A percentile compares a stretch with the other conserved stretches of the same genome.
Evolutionary conservation across 2,797 vertebrate genomes (phyloP).

Genomic region (Rhinoraja longicauda): DNA sequence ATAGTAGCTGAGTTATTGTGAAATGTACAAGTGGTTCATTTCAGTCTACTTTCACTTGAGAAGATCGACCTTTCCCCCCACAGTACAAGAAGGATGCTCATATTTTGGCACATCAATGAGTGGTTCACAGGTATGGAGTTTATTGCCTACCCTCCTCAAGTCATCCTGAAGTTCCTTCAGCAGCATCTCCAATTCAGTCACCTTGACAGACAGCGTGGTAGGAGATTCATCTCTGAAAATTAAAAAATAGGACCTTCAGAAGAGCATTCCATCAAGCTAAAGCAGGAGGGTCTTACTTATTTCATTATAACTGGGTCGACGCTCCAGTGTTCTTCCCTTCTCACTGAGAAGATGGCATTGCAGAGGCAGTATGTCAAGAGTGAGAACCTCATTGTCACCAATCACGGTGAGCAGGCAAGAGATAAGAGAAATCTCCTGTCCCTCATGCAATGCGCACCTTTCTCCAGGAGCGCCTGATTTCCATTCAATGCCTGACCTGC

Average conservation of each 20-base stretch:
- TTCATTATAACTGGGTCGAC: background rate
- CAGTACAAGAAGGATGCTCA: background rate
- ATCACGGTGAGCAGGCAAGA: background rate
- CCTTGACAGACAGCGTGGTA: slow-evolving; percentile 79
- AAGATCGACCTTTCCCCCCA: background rate
- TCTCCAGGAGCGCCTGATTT: background rate
- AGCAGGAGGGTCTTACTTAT: background rate
- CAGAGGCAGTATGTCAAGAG: background rate
- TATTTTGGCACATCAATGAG: background rate
- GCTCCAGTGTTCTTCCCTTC: background rate
- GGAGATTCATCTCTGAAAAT: slow-evolving; percentile 73
- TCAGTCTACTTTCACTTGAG: background rate
- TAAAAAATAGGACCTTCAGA: background rate
- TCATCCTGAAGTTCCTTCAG: slow-evolving; percentile 87
- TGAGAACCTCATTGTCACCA: background rate
- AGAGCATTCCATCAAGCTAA: background rate
- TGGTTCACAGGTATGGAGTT: background rate
- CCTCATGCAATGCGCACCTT: background rate
- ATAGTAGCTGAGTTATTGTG: background rate
- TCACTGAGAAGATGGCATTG: background rate
- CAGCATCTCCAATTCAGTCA: slow-evolving; percentile 88
- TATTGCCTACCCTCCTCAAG: slow-evolving; percentile 74
- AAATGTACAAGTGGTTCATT: background rate
- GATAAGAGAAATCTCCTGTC: background rate
- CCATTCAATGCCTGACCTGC: background rate